Evolutionary conservation across 2,888 invertebrate genomes (phyloP).

Genomic region (Lycaena phlaeas): DNA sequence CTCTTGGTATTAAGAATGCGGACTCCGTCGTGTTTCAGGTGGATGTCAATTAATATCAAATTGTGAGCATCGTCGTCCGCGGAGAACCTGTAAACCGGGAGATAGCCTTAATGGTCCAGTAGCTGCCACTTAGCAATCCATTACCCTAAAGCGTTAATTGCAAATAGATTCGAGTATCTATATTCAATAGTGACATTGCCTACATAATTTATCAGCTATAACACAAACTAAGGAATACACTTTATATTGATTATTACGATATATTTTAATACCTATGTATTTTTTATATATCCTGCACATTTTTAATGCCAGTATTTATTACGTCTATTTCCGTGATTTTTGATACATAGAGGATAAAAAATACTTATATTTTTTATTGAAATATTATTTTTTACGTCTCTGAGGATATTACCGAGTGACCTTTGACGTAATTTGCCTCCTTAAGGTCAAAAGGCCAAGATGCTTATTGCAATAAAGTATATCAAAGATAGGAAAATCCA

Average conservation of each 20-base stretch:
- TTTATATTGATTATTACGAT: background rate
- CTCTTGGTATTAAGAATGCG: slow-evolving; percentile 54
- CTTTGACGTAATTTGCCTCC: too few relatives aligned
- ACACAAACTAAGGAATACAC: background rate
- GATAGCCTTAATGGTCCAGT: slow-evolving; percentile 23
- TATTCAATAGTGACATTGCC: background rate
- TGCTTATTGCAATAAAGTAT: too few relatives aligned
- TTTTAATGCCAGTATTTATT: too few relatives aligned
- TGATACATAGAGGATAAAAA: too few relatives aligned
- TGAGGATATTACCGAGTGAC: too few relatives aligned
- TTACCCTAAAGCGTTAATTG: slow-evolving; percentile 11
- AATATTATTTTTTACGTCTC: too few relatives aligned
- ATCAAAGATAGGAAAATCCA: too few relatives aligned
- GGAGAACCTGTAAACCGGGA: slow-evolving; percentile 29
- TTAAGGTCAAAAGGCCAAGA: too few relatives aligned
- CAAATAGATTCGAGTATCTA: slow-evolving; percentile 5
- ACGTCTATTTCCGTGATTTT: too few relatives aligned
- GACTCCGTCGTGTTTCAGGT: slow-evolving; percentile 54
- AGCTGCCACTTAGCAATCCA: slow-evolving; percentile 16
- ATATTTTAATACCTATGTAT: too few relatives aligned
- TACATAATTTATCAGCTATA: background rate
- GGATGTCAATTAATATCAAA: slow-evolving; percentile 56
- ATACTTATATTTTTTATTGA: too few relatives aligned
- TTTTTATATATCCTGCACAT: too few relatives aligned
- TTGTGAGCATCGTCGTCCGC: slow-evolving; percentile 16